These are phyloP conservation scores for Lanistes nyassanus DNA, from an alignment of 1,140 invertebrate genomes.

Conservation along the genomic window DNA sequence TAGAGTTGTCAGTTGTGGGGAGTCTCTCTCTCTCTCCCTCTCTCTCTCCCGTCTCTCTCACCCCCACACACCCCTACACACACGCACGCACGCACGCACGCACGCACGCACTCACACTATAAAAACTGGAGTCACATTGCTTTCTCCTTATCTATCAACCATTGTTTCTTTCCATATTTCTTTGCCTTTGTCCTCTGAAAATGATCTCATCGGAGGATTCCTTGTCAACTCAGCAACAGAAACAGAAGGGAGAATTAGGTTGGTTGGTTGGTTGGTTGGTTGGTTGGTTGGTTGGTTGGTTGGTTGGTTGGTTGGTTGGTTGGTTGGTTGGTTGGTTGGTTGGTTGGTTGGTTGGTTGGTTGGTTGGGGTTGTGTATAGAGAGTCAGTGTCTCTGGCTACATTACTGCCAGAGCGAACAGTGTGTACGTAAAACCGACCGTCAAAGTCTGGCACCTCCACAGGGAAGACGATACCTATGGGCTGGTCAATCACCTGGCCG, in stretches of 20 bases:
- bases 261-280: background rate
- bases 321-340: too few relatives aligned
- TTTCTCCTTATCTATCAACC: too few relatives aligned
- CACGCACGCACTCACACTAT: constrained; percentile 3
- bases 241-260: too few relatives aligned
- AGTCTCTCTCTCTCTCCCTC: constrained; percentile 1
- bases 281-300: too few relatives aligned
- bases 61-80: background rate
- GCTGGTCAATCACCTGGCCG: constrained; percentile 18
- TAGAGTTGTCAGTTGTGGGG: too few relatives aligned
- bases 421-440: background rate
- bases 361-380: constrained; percentile 1
- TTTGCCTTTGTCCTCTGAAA: background rate
- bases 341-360: too few relatives aligned
- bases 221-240: too few relatives aligned
- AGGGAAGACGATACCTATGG: constrained; percentile 10
- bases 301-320: too few relatives aligned
- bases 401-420: background rate
- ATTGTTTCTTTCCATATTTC: background rate
- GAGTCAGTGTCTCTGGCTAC: background rate
- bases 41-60: background rate
- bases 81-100: background rate
- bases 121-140: too few relatives aligned
- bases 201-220: too few relatives aligned
- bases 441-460: background rate